Conservation (phyloP, 2,888 invertebrate genomes). For the Drosophila paramelanica region DNA sequence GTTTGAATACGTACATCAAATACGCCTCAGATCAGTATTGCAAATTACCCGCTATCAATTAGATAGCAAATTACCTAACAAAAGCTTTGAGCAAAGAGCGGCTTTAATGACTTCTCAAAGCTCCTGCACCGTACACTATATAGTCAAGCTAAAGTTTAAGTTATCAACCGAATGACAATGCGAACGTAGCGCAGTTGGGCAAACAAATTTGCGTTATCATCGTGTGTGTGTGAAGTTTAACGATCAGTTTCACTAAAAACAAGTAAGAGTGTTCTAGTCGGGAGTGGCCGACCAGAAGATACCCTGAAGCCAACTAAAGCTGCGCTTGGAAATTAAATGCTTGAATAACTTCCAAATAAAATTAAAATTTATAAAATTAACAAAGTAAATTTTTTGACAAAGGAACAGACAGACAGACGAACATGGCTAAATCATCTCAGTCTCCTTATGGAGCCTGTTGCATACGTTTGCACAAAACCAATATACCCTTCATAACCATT, state of each 20-base stretch:
- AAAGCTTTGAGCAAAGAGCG: conserved; percentile 11
- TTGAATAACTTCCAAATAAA: too few species aligned
- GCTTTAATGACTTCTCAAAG: conserved; percentile 8
- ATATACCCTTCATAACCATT: too few species aligned
- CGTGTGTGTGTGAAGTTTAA: conserved; percentile 37
- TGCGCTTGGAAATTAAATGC: too few species aligned
- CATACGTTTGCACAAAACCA: too few species aligned
- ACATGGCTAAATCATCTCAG: too few species aligned
- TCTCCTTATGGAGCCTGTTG: too few species aligned
- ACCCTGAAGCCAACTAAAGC: too few species aligned
- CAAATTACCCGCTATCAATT: conserved; percentile 24
- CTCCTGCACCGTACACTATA: not conserved
- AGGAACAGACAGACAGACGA: too few species aligned
- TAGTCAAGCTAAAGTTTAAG: conserved; percentile 9
- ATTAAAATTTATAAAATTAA: too few species aligned
- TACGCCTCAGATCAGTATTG: conserved; percentile 17
- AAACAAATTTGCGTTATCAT: conserved; percentile 49
- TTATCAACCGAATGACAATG: not conserved
- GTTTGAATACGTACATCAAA: not conserved
- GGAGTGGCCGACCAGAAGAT: too few species aligned
- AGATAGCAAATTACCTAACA: conserved; percentile 20
- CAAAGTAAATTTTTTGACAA: too few species aligned
- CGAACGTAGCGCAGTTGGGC: conserved; percentile 5
- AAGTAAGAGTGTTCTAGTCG: too few species aligned
- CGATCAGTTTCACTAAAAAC: conserved; percentile 13